These are phyloP conservation scores for Cyrtonyx montezumae DNA, from an alignment of 2,113 vertebrate genomes.

Conservation along the genomic window DNA sequence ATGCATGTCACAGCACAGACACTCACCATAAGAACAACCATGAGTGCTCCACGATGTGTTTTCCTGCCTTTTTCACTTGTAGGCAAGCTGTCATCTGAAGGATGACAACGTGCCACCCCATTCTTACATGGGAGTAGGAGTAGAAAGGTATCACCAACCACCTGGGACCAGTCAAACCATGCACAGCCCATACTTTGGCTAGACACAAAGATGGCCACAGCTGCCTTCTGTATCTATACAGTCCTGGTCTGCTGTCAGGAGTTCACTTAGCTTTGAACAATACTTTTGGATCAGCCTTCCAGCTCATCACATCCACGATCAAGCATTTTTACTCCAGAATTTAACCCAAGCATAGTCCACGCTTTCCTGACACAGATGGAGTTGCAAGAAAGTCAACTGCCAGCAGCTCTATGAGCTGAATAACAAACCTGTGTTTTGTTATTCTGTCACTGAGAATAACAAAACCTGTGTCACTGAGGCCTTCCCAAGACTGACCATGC, in stretches of 20 bases:
- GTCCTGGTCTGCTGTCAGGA: background rate
- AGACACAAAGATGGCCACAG: background rate
- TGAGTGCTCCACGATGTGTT: background rate
- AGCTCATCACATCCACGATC: background rate
- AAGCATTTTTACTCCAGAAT: background rate
- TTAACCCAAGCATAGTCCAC: background rate
- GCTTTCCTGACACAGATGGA: background rate
- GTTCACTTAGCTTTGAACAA: background rate
- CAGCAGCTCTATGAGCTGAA: background rate
- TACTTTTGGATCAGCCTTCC: background rate
- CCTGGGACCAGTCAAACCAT: background rate
- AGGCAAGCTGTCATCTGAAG: background rate
- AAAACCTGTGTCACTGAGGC: background rate
- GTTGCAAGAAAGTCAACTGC: background rate
- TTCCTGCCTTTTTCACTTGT: background rate
- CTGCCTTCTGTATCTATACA: background rate
- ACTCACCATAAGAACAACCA: background rate
- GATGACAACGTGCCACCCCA: background rate
- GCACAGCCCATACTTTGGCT: background rate
- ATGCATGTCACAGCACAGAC: background rate
- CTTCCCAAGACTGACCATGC: background rate
- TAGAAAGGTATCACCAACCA: background rate
- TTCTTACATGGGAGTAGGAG: background rate
- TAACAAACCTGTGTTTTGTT: background rate
- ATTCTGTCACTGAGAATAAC: too few species aligned